These are phyloP conservation scores for Zonitis immaculata DNA, from an alignment of 2,888 invertebrate genomes.

Conservation along the genomic window DNA sequence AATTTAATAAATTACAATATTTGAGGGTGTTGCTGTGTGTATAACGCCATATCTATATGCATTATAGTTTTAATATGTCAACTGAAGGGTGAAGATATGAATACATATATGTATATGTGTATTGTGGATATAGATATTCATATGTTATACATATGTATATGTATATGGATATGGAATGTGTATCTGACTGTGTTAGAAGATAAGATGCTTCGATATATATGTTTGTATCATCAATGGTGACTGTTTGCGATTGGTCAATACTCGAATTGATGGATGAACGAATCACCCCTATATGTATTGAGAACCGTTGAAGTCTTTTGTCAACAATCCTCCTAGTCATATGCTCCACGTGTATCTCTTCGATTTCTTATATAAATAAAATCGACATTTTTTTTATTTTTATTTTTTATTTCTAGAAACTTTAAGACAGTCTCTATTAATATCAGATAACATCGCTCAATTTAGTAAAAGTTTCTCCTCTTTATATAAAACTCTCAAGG, in stretches of 20 bases:
- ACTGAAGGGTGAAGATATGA: constrained; percentile 24
- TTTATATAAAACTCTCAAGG: neutral
- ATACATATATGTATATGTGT: constrained; percentile 2
- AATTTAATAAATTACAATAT: too few relatives aligned
- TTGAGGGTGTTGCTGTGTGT: too few relatives aligned
- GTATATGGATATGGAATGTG: constrained; percentile 22
- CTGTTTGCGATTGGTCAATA: constrained; percentile 40
- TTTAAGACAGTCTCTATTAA: too few relatives aligned
- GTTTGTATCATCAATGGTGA: constrained; percentile 25
- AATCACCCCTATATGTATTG: constrained; percentile 27
- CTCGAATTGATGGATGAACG: constrained; percentile 41
- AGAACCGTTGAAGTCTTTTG: constrained; percentile 25
- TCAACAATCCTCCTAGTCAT: constrained; percentile 22
- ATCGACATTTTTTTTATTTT: too few relatives aligned
- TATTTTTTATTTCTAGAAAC: too few relatives aligned
- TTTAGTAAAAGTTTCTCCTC: neutral
- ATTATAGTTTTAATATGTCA: constrained; percentile 9
- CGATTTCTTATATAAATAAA: constrained; percentile 9
- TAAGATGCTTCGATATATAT: constrained; percentile 31
- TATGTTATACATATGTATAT: constrained; percentile 5
- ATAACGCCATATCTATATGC: too few relatives aligned
- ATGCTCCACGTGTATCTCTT: constrained; percentile 16
- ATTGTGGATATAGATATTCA: too few relatives aligned
- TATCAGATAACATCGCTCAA: neutral
- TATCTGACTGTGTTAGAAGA: constrained; percentile 30